Conservation (phyloP, 1,140 invertebrate genomes). For the Aethina tumida region DNA sequence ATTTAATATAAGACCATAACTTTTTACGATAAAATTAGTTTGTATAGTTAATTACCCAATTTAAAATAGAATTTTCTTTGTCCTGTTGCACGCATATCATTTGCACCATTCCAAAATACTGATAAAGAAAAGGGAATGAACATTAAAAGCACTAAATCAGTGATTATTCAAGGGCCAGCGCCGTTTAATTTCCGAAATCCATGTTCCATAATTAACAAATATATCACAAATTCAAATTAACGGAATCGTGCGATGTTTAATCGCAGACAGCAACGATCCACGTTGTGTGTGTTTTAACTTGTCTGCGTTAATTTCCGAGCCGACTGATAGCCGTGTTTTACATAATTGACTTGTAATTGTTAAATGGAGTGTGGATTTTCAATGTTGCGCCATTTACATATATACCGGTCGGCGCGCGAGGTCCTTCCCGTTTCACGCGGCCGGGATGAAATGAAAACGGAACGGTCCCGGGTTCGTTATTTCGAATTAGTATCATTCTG, state of each 20-base stretch:
- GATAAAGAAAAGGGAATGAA: too few species aligned
- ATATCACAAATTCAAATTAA: conserved; percentile 29
- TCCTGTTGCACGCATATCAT: too few species aligned
- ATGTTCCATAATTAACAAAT: conserved; percentile 29
- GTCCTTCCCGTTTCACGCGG: conserved; percentile 5
- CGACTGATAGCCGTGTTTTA: conserved; percentile 28
- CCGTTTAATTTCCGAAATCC: conserved; percentile 30
- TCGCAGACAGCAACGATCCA: conserved; percentile 15
- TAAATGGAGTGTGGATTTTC: conserved; percentile 32
- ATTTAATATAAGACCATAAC: too few species aligned
- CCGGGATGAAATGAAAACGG: too few species aligned
- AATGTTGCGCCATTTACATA: conserved; percentile 32
- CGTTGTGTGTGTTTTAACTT: conserved; percentile 29
- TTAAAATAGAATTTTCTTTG: too few species aligned
- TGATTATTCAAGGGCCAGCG: conserved; percentile 19
- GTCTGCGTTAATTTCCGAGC: conserved; percentile 34
- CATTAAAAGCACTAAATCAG: conserved; percentile 19
- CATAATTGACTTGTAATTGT: conserved; percentile 36
- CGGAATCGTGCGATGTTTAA: conserved; percentile 18
- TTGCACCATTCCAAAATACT: too few species aligned
- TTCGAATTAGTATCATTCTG: too few species aligned
- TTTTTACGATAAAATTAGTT: too few species aligned
- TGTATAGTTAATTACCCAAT: too few species aligned
- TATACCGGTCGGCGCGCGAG: conserved; percentile 20
- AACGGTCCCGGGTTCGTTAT: too few species aligned